Base-by-base conservation (phyloP, 2,888 invertebrate genomes). In the Acleris emargana region DNA sequence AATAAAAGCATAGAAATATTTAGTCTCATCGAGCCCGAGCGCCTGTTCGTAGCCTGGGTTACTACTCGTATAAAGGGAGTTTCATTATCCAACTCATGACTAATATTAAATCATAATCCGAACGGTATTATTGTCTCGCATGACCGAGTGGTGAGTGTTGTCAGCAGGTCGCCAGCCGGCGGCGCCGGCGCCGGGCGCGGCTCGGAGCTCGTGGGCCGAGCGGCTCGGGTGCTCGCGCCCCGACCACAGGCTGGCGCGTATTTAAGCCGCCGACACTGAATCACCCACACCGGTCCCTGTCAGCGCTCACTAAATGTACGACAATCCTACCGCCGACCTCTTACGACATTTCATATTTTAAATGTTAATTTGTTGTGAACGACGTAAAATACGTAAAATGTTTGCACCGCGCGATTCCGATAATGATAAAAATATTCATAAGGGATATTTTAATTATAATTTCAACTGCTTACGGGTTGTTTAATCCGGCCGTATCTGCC, bases 391-490 rank as follows among this genome's bases (percentile, higher is more conserved):
- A 78, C 76, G 77, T 82, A 83, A 85, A 86, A 82, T 84, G 79
- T 82, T 81, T 79, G 73, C 74, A 67, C 55, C 62, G 69, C 67
- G 69, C 72, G 72, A 76, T 74, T 73, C 69, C 67, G 67, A 72
- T 75, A 73, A 76, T 73, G 77, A 69, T 75, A 73, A 78, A 77
- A 79, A 79, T 80, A 80, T 80, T 80, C 78, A 79, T 79, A 78
- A 79, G 76, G 76, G 73, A 80, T 82, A 84, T 84, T 85, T 86
- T 87, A 88, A 88, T 88, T 87, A 83, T 84, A 83, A 82, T 80
- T 81, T 79, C 76, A 78, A 77, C 77, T 80, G 76, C 77, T 77
- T 77, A 68, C 75, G 72, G 77, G 73, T 78, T 78, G 77, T 81
- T 82, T 83, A 85, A 86, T 82, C 82, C 83, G 73, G 71, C 70